A percentile compares a stretch with the other conserved stretches of the same genome.
phyloP scores from a whole-genome alignment of 1,140 invertebrate genomes.

The Drosophila asahinai region DNA sequence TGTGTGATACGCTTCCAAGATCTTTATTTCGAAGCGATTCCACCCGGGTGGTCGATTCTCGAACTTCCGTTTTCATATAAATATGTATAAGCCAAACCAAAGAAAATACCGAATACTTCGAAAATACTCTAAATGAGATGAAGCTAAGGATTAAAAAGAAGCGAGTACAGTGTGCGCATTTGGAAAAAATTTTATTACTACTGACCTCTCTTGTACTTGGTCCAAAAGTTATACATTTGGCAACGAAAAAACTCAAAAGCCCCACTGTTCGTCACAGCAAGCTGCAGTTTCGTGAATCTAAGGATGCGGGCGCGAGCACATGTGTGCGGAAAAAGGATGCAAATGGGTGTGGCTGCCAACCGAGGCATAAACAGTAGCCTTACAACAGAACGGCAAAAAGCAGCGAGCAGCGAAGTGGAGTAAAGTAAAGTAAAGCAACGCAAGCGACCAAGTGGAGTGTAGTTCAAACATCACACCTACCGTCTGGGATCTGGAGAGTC shows the following conservation, averaged over 20 bases:
- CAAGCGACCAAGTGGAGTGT: constrained; percentile 64
- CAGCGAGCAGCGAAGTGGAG: constrained; percentile 28
- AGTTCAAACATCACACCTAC: constrained; percentile 80
- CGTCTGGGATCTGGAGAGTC: constrained; percentile 46
- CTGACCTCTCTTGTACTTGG: too few species aligned
- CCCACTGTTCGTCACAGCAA: constrained; percentile 1
- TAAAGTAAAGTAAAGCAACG: constrained; percentile 39
- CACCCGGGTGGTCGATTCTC: too few species aligned
- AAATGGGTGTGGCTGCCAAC: constrained; percentile 51
- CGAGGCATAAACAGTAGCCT: constrained; percentile 56
- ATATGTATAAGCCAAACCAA: too few species aligned
- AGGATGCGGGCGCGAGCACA: constrained; percentile 7
- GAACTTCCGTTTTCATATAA: too few species aligned
- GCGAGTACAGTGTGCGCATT: too few species aligned
- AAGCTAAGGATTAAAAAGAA: too few species aligned
- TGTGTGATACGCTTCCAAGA: too few species aligned
- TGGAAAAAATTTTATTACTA: too few species aligned
- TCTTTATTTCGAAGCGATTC: too few species aligned
- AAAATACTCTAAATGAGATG: too few species aligned
- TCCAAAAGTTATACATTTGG: not conserved
- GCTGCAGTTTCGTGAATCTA: not conserved
- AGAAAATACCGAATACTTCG: too few species aligned
- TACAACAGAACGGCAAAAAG: constrained; percentile 55
- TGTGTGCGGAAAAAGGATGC: constrained; percentile 9
- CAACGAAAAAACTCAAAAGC: not conserved